Base-by-base conservation (phyloP, 2,113 vertebrate species). In the Pangasianodon gigas region DNA sequence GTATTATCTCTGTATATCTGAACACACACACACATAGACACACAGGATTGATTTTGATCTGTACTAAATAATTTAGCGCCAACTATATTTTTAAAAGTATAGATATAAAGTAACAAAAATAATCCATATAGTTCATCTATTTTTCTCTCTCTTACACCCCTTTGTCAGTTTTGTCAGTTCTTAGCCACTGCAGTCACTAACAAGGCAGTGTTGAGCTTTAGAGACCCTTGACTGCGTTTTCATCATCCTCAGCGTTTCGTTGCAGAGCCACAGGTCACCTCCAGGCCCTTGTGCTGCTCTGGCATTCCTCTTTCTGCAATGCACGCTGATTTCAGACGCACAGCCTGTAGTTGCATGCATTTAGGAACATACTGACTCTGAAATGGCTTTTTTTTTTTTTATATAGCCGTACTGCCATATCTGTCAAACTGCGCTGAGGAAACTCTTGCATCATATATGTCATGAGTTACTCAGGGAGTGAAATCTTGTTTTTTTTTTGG, bases 401-500 rank as follows among this genome's bases (percentile, higher is more conserved):
- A 16, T 71, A 16, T 75, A 74, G 58, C 48, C 77, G 16, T 26
- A n/a, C 82, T 62, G 82, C 69, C 82, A 60, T 16, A 89, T 89
- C 69, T 18, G 54, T 85, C 88, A 75, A 75, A 85, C 81, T 48
- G 56, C 8, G 56, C 88, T 89, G 88, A 89, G 67, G 67, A 85
- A 85, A 89, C 56, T 89, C 67, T 89, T 89, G 82, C 88, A 85
- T 89, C 88, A 89, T 85, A 32, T 75, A 91, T 86, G 90, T 75
- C 83, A 74, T 88, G 60, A 51, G 84, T 94, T 93, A 94, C 94
- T 94, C 94, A 88, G 92, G 91, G 91, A 83, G 48, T 46, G 60
- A 83, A 88, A 71, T 71, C 41, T n/a, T 29, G 16, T 18, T 41
- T 26, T 71, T 37, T 46, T 18, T 2, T 41, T n/a, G n/a, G n/a